Conservation (phyloP, 2,113 vertebrate genomes). For the Nansenia antarctica region DNA sequence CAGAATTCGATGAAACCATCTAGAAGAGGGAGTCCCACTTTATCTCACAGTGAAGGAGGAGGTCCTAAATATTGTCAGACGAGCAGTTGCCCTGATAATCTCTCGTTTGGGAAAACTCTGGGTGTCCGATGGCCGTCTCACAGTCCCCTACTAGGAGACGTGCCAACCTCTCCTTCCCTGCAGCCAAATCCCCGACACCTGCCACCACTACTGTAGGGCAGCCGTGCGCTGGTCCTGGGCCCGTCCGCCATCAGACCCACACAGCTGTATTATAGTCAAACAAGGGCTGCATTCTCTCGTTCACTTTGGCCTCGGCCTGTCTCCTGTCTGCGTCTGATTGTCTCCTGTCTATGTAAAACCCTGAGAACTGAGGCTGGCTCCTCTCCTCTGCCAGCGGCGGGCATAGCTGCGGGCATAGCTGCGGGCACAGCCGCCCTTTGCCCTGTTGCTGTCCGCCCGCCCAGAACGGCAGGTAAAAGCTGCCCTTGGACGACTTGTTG, state of each 20-base stretch:
- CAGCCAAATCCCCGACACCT: conserved; percentile 49
- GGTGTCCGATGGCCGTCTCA: conserved; percentile 37
- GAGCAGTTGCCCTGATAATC: conserved; percentile 50
- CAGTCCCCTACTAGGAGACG: conserved; percentile 39
- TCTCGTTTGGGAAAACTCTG: conserved; percentile 21
- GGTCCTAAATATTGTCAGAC: conserved; percentile 57
- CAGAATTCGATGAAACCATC: background rate
- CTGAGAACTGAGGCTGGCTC: conserved; percentile 57
- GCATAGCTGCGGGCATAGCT: conserved; percentile 67
- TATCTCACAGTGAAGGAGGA: conserved; percentile 9
- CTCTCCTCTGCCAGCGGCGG: conserved; percentile 49
- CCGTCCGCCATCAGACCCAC: conserved; percentile 85
- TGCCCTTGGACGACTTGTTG: conserved; percentile 77
- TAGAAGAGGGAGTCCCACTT: background rate
- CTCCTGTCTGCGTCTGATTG: conserved; percentile 64
- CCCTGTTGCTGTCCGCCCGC: conserved; percentile 73
- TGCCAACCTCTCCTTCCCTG: conserved; percentile 21
- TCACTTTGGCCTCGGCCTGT: conserved; percentile 60
- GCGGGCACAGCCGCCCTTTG: conserved; percentile 69
- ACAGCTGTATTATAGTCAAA: conserved; percentile 96
- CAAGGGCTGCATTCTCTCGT: conserved; percentile 72
- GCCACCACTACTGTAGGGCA: too few relatives aligned
- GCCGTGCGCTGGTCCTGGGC: too few relatives aligned
- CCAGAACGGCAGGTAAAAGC: conserved; percentile 83
- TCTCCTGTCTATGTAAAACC: conserved; percentile 62